Evolutionary conservation across 1,140 invertebrate species (phyloP).

Genomic region (Eufriesea mexicana): DNA sequence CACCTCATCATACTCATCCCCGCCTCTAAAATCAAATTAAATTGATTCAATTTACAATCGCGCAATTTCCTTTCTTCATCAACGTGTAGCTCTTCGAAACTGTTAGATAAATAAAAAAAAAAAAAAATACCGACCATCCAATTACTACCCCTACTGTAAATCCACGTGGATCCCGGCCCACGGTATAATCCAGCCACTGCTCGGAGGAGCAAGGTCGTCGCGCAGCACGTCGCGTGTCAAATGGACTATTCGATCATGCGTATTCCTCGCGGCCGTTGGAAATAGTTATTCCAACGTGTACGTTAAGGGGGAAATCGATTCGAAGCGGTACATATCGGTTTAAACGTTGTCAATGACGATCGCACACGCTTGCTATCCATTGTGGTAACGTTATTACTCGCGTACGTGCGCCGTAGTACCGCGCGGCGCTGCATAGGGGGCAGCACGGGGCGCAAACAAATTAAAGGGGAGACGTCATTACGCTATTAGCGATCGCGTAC

Average conservation of each 20-base stretch:
- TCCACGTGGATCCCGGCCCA: too few relatives aligned
- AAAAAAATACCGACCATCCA: too few relatives aligned
- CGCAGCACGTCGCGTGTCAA: not conserved
- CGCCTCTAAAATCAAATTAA: too few relatives aligned
- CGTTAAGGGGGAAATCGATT: conserved; percentile 26
- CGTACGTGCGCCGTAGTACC: not conserved
- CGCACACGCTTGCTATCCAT: not conserved
- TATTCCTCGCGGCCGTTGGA: not conserved
- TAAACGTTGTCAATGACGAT: conserved; percentile 37
- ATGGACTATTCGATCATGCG: not conserved
- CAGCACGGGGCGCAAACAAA: conserved; percentile 32
- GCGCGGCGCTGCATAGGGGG: too few relatives aligned
- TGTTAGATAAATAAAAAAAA: too few relatives aligned
- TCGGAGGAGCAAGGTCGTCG: too few relatives aligned
- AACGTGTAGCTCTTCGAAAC: too few relatives aligned
- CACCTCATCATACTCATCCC: too few relatives aligned
- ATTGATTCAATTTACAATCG: too few relatives aligned
- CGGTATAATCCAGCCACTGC: too few relatives aligned
- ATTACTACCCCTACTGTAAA: too few relatives aligned
- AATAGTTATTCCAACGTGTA: not conserved
- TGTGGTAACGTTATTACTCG: conserved; percentile 33
- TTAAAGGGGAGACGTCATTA: conserved; percentile 61
- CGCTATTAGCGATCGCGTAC: conserved; percentile 35
- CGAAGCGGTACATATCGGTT: not conserved
- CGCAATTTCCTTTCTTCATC: too few relatives aligned